phyloP scores from a whole-genome alignment of 2,888 invertebrate genomes.

The Automeris io region DNA sequence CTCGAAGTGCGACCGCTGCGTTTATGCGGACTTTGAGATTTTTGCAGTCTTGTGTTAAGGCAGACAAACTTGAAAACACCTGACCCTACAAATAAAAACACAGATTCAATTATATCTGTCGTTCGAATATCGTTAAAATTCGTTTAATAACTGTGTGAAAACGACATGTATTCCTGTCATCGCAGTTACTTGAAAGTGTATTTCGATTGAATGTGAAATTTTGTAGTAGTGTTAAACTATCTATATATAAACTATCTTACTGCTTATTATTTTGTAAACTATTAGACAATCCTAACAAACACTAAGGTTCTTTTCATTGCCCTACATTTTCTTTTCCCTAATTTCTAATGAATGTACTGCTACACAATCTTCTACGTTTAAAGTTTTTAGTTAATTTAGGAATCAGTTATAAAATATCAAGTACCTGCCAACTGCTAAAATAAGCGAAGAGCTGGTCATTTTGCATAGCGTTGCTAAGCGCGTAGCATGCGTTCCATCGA shows the following conservation, averaged over 20 bases:
- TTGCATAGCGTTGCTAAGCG: slow-evolving; percentile 87
- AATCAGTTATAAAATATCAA: neutral
- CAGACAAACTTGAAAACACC: slow-evolving; percentile 81
- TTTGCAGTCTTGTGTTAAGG: slow-evolving; percentile 82
- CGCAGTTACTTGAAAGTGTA: neutral
- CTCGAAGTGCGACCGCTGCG: slow-evolving; percentile 85
- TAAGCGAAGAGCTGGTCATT: slow-evolving; percentile 70
- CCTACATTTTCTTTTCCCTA: too few relatives aligned
- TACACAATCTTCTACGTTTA: too few relatives aligned
- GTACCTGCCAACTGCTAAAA: slow-evolving; percentile 75
- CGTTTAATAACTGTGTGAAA: neutral
- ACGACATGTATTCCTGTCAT: neutral
- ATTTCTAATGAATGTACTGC: too few relatives aligned
- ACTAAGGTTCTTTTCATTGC: too few relatives aligned
- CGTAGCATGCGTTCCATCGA: slow-evolving; percentile 95
- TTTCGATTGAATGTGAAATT: neutral
- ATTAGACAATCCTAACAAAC: too few relatives aligned
- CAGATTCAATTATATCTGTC: neutral
- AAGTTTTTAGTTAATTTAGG: neutral
- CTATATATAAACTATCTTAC: too few relatives aligned
- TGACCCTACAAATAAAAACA: slow-evolving; percentile 57
- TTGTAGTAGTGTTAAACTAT: too few relatives aligned
- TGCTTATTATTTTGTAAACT: too few relatives aligned
- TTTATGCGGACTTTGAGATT: slow-evolving; percentile 95
- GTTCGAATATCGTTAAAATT: neutral